Conservation (phyloP, 37 sponge, comb jelly and placozoan genomes). For the Crambe crambe region DNA sequence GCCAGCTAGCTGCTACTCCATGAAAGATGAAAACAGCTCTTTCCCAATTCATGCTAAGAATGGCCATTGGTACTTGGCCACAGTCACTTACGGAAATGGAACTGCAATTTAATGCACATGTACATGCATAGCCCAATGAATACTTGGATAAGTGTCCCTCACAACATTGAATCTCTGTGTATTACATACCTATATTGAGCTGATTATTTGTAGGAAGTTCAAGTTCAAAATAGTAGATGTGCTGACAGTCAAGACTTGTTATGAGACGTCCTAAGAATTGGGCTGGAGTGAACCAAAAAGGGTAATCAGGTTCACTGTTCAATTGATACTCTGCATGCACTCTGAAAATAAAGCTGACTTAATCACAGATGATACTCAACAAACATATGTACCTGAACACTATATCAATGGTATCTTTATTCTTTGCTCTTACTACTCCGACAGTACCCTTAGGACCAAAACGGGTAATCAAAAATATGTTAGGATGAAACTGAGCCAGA, state of each 20-base stretch:
- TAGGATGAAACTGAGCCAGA: constrained; percentile 77
- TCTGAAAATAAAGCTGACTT: constrained; percentile 14
- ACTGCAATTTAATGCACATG: too few relatives aligned
- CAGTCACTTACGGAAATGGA: too few relatives aligned
- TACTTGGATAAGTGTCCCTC: too few relatives aligned
- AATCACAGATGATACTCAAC: background rate
- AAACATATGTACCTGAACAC: constrained; percentile 64
- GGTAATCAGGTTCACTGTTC: constrained; percentile 74
- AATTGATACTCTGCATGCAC: constrained; percentile 89
- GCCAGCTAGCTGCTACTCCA: too few relatives aligned
- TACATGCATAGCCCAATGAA: too few relatives aligned
- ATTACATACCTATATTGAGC: constrained; percentile 80
- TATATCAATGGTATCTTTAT: constrained; percentile 65
- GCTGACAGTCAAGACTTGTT: constrained; percentile 32
- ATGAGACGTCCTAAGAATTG: constrained; percentile 80
- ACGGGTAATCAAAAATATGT: constrained; percentile 66
- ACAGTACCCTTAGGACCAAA: constrained; percentile 85
- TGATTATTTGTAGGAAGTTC: constrained; percentile 59
- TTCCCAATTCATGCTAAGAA: too few relatives aligned
- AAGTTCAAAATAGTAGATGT: constrained; percentile 68
- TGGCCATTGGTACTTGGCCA: too few relatives aligned
- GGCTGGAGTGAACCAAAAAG: constrained; percentile 94
- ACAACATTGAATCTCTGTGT: too few relatives aligned
- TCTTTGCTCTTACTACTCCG: constrained; percentile 77
- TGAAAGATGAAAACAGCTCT: too few relatives aligned